Evolutionary conservation across 2,113 vertebrate species (phyloP), one percentile per base, ranked within the genome.

Genomic region (Gambusia affinis): DNA sequence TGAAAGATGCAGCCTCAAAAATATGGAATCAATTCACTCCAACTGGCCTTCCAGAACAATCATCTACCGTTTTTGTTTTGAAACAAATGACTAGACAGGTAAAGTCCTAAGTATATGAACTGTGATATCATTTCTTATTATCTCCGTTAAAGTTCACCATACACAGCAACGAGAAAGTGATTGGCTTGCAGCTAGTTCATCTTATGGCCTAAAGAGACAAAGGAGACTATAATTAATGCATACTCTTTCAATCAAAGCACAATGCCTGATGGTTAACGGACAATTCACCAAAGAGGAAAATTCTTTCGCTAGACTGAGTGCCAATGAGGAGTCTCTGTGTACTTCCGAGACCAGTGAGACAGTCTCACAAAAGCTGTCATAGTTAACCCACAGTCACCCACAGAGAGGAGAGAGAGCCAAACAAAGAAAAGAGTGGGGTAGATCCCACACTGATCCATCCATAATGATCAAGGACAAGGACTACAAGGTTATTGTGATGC

Each of bases 221-320:
- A 82, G 72, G 88, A 85, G 73, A 78, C 86, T 80, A 78, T 94
- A 94, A 94, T 93, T 82, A 83, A 94, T 94, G 93, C 92, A 93
- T 89, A 92, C 91, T 91, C 84, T 92, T 93, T 93, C 90, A 93
- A 81, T 80, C 44, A 75, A 72, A 84, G 84, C 76, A 94, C 93
- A 93, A 94, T 92, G 86, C 82, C 73, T 28, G 80, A 87, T 79
- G 92, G 79, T 83, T 86, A 76, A 54, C 76, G 88, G 88, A 91
- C 90, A 92, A 89, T 79, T 78, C 74, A 83, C 81, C 83, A 91
- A 88, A 86, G 86, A 84, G 87, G 89, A 72, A 75, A 87, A 89
- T 87, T 93, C 86, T 92, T 88, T 91, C 82, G 89, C 91, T 88
- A 90, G 87, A 92, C 85, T 91, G 91, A 83, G 78, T 88, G 90